A percentile compares a stretch with the other conserved stretches of the same genome.
phyloP scores from a whole-genome alignment of 2,797 vertebrate species.

The Fringilla coelebs region DNA sequence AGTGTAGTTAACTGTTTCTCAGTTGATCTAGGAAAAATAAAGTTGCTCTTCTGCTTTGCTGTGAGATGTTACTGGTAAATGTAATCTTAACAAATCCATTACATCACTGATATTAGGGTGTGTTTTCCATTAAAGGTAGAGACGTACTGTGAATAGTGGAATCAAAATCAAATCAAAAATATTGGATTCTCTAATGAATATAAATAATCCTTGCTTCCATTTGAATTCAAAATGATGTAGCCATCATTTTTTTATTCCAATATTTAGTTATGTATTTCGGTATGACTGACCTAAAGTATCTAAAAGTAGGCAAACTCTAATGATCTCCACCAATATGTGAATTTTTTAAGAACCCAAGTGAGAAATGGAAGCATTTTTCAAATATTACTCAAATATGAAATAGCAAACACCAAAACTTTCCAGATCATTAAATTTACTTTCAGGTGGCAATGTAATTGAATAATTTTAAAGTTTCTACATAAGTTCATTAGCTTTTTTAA shows the following conservation, averaged over 20 bases:
- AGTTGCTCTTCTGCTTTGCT: neutral
- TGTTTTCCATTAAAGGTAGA: neutral
- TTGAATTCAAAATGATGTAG: neutral
- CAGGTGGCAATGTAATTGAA: neutral
- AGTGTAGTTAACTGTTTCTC: neutral
- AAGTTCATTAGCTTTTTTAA: neutral
- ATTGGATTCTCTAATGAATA: neutral
- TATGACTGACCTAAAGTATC: neutral
- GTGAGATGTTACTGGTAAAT: neutral
- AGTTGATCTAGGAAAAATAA: neutral
- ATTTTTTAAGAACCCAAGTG: neutral
- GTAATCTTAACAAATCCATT: neutral
- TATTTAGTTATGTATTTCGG: neutral
- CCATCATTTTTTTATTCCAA: neutral
- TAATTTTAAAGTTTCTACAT: neutral
- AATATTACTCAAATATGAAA: neutral
- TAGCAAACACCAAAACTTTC: neutral
- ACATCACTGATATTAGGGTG: neutral
- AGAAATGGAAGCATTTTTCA: neutral
- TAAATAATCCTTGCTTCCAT: neutral
- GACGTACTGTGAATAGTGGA: neutral
- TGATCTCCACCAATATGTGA: neutral
- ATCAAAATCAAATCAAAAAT: neutral
- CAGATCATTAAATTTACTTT: neutral
- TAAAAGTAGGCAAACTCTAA: neutral